Conservation (phyloP, 1,140 invertebrate genomes). For the Contarinia nasturtii region DNA sequence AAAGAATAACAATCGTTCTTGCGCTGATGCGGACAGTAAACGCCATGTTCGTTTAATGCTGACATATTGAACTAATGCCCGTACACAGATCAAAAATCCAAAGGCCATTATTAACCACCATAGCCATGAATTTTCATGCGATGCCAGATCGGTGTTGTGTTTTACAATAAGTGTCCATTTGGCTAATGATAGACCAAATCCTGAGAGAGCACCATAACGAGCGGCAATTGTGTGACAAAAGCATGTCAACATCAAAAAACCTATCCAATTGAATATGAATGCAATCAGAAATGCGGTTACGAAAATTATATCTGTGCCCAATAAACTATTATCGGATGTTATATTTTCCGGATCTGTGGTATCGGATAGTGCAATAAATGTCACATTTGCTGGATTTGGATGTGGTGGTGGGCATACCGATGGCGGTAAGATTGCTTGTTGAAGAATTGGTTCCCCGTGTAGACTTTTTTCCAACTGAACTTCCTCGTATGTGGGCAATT, state of each 20-base stretch:
- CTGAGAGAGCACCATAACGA: conserved; percentile 76
- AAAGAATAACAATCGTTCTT: conserved; percentile 70
- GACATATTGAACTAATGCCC: conserved; percentile 73
- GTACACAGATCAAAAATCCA: conserved; percentile 71
- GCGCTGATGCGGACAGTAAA: conserved; percentile 60
- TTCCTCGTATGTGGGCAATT: conserved; percentile 79
- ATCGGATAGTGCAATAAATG: conserved; percentile 47
- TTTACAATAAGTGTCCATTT: conserved; percentile 92
- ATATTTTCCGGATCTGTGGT: conserved; percentile 39
- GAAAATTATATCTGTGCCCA: conserved; percentile 78
- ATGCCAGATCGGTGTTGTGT: conserved; percentile 66
- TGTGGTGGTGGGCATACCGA: conserved; percentile 22
- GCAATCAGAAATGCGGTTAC: conserved; percentile 71
- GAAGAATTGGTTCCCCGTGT: conserved; percentile 37
- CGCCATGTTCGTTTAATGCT: conserved; percentile 81
- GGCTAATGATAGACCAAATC: conserved; percentile 77
- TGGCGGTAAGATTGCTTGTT: conserved; percentile 11
- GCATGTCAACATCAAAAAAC: conserved; percentile 76
- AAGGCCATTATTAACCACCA: conserved; percentile 83
- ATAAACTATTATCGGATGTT: conserved; percentile 51
- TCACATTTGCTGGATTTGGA: conserved; percentile 34
- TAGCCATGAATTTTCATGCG: conserved; percentile 69
- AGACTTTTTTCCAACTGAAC: conserved; percentile 68
- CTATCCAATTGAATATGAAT: conserved; percentile 89
- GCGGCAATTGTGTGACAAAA: conserved; percentile 87